Evolutionary conservation across 1,140 invertebrate species (phyloP).

Genomic region (Ladona fulva): DNA sequence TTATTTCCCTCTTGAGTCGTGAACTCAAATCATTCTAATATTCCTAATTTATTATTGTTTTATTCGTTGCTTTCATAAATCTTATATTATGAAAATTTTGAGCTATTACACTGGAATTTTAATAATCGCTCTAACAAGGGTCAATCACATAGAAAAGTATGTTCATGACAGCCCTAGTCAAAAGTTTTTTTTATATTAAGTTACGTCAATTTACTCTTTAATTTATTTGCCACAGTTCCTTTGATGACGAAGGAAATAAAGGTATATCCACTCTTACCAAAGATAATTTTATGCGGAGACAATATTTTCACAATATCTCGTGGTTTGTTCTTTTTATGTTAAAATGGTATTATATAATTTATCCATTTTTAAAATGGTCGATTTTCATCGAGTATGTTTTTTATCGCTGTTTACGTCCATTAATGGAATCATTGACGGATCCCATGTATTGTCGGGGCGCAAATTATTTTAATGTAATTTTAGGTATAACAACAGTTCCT

Average conservation of each 20-base stretch:
- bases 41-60: neutral
- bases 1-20: too few species aligned
- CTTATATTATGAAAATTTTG: neutral
- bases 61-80: neutral
- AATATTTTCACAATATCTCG: neutral
- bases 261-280: neutral
- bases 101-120: neutral
- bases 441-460: neutral
- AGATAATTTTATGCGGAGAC: neutral
- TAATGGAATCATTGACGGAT: neutral
- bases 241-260: neutral
- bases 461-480: neutral
- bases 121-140: neutral
- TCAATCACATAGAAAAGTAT: neutral
- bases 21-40: neutral
- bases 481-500: neutral
- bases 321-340: neutral
- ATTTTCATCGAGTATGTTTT: neutral
- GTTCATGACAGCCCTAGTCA: slow-evolving; percentile 7
- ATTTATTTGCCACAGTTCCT: neutral
- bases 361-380: neutral
- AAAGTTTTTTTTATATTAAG: slow-evolving; percentile 5
- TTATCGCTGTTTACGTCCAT: neutral
- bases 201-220: neutral
- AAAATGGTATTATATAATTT: neutral